Conservation (phyloP, 2,888 invertebrate species). For the Nycteola revayana region DNA sequence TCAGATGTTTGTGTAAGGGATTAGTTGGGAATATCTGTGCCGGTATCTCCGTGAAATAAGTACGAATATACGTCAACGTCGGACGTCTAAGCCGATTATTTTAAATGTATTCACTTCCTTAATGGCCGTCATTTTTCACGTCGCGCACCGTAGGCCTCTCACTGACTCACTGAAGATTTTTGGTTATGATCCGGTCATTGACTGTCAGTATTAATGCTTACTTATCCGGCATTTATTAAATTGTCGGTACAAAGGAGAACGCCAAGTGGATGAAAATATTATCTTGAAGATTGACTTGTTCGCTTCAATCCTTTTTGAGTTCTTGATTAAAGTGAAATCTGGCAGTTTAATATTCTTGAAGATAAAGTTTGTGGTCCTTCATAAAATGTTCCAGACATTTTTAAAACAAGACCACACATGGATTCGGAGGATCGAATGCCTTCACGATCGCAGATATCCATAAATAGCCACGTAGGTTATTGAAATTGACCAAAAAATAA, state of each 20-base stretch:
- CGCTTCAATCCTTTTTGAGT: conserved; percentile 25
- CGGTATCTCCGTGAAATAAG: conserved; percentile 81
- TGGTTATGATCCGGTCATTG: conserved; percentile 80
- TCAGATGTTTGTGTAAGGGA: conserved; percentile 80
- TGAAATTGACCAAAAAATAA: conserved; percentile 64
- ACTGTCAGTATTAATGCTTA: conserved; percentile 67
- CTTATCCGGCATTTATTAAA: conserved; percentile 69
- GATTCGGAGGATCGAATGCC: conserved; percentile 27
- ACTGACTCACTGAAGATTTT: conserved; percentile 78
- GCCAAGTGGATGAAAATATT: conserved; percentile 40
- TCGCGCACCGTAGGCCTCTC: conserved; percentile 56
- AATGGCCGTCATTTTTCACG: conserved; percentile 81
- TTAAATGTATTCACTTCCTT: conserved; percentile 83
- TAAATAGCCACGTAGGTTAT: conserved; percentile 53
- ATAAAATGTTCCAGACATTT: conserved; percentile 1
- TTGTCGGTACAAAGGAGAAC: conserved; percentile 46
- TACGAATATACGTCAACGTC: conserved; percentile 82
- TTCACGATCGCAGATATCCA: conserved; percentile 30
- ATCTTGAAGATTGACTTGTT: conserved; percentile 39
- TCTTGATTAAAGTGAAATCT: conserved; percentile 17
- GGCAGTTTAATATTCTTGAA: conserved; percentile 3
- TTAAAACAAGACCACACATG: conserved; percentile 27
- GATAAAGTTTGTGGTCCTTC: no score
- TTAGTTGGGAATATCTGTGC: conserved; percentile 78
- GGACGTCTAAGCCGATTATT: conserved; percentile 81